Base-by-base conservation (phyloP, 2,888 invertebrate species). In the Mongoloraphidia duomilia region DNA sequence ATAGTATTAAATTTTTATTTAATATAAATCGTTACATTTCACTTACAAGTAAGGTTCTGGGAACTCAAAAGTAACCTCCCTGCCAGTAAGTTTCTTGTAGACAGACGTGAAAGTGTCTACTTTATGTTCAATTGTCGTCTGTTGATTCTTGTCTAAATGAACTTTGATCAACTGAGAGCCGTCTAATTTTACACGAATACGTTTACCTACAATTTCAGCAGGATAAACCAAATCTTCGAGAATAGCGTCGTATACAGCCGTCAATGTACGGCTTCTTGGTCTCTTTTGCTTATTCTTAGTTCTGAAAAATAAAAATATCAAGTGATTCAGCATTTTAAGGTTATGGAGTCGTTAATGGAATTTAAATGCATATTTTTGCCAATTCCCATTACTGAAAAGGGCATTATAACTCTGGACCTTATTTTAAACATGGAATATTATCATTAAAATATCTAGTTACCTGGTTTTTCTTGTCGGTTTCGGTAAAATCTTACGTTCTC, bases 101-200 rank as follows among this genome's bases (percentile, higher is more conserved):
- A 98, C 94, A 55, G 94, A 87, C 62, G 91, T 85, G 75, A 97
- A 98, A 55, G 97, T 97, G 67, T 96, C 96, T 69, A 95, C 94
- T 83, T 98, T 98, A 71, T 97, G 97, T 77, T 97, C 98, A 72
- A 98, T 94, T 60, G 94, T 96, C 54, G 96, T 97, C 73, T 96
- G 96, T 70, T 97, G 95, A 69, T 85, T 90, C 74, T 96, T 97
- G 72, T 96, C 95, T 64, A 98, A 78, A 70, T 96, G 96, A 59
- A 97, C 94, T 75, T 98, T 98, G 66, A 92, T 91, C 55, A 98
- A 76, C 64, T 95, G 87, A 43, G 92, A 88, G 55, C 97, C 97
- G 66, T 98, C 97, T 61, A 96, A 75, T 71, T 91, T 93, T 53
- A 97, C 85, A 58, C 97, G 80, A 65, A 94, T 94, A 57, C 98